Evolutionary conservation across 2,888 invertebrate genomes (phyloP), one percentile per base, ranked within the genome.

Genomic region (Lasioglossum calceatum): DNA sequence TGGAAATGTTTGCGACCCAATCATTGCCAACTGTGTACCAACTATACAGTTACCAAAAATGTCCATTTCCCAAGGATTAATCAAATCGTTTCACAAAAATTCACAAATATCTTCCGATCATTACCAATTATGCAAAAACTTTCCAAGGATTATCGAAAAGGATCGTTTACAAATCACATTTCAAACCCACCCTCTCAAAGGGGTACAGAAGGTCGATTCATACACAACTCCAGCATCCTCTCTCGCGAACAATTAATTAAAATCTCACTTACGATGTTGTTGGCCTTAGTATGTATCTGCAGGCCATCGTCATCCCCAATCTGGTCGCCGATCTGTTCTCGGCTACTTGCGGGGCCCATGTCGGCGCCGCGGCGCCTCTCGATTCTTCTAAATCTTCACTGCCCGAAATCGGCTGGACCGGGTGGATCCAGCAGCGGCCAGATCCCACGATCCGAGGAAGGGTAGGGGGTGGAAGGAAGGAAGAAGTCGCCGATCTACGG

Each of bases 341-440:
- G 94, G 88, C 94, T 94, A 90, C 91, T 94, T 87, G 94, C 92
- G 90, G 94, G 94, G 87, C 94, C 95, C 95, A 94, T 94, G 88
- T 93, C 93, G 90, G 92, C 90, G 91, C 90, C 92, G 80, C 85
- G 82, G 90, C 87, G 85, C 84, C 81, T 36, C 72, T 77, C 79
- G 70, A 77, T 47, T 14, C 71, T 16, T 67, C 23, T 72, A 77
- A 67, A 78, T 82, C 74, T n/a, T 78, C 82, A 84, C 87, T 87
- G 61, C 64, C 76, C 74, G 73, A 23, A 71, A 74, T 71, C 79
- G 64, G 23, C n/a, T 54, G 54, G 23, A 23, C 54, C 54, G 54
- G 54, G 54, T 54, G 54, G 54, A 54, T 54, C 54, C 54, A 54
- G 54, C 54, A 54, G 10, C n/a, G 10, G 23, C 54, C 10, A n/a